These are phyloP conservation scores for Habrosyne pyritoides DNA, from an alignment of 2,888 invertebrate species.

Conservation along the genomic window DNA sequence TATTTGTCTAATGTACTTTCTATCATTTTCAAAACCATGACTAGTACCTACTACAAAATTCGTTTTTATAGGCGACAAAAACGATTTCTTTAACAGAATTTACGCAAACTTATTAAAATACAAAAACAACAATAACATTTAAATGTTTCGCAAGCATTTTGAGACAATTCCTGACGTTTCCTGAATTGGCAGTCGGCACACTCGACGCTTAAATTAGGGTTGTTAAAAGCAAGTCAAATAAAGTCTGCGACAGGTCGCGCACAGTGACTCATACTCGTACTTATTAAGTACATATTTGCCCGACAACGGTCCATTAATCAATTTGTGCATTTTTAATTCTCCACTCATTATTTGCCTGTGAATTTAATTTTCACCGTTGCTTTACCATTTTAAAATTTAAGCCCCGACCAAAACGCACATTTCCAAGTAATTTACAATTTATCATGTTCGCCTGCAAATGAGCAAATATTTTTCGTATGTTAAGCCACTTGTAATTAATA, in stretches of 20 bases:
- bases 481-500: conserved; percentile 77
- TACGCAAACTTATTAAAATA: no score
- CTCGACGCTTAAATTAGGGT: conserved; percentile 16
- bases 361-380: conserved; percentile 74
- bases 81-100: no score
- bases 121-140: neutral
- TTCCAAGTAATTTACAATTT: conserved; percentile 82
- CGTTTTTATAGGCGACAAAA: no score
- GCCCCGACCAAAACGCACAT: conserved; percentile 67
- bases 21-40: no score
- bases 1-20: no score
- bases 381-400: conserved; percentile 75
- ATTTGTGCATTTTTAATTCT: conserved; percentile 82
- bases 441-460: conserved; percentile 78
- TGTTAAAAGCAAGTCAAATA: conserved; percentile 20
- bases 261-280: conserved; percentile 43
- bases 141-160: conserved; percentile 2
- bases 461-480: conserved; percentile 79
- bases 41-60: no score
- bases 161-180: conserved; percentile 10
- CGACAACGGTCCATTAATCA: conserved; percentile 77
- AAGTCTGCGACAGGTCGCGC: conserved; percentile 30
- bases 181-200: neutral
- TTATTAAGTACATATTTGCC: conserved; percentile 73
- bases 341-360: conserved; percentile 78